Base-by-base conservation (phyloP, 1,140 invertebrate species). In the Drosophila asahinai region DNA sequence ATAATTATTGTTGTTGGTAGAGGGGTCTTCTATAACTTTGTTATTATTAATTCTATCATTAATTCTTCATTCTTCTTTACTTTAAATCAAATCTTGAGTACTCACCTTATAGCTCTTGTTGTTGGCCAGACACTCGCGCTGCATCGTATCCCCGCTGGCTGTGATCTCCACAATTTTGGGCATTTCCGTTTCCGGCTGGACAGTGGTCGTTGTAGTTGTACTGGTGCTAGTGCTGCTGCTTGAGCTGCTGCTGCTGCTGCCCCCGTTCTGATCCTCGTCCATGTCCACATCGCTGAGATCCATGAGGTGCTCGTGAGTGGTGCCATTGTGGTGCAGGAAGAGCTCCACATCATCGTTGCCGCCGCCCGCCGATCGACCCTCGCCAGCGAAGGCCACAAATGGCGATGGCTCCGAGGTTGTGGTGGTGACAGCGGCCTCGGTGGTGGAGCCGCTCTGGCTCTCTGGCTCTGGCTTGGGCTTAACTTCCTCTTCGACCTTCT, bases 211-310 rank as follows among this genome's bases (percentile, higher is more conserved):
- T 5, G 77, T 62, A 15, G 81, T 52, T 7, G 66, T 58, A 42
- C 49, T 77, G 12, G 51, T 42, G 5, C 61, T 80, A 57, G 68
- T 66, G 38, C 47, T 76, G 66, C 57, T 62, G 48, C 54, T 72
- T 63, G 17, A 58, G 66, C 36, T 72, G 70, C 22, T 51, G 27
- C 22, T 51, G 27, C 27, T 27, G 42, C 47, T 63, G 64, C 72
- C 33, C 57, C 74, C 76, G 47, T 68, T 55, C 42, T 95, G 94
- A 9, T 95, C 95, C 48, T 95, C 95, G 62, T 95, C 94, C 94
- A 96, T 96, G 68, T 94, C 95, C 25, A 96, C 95, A 90, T 96
- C 95, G 78, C 95, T 96, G 14, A 96, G 93, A 91, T 95, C 95
- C 63, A 94, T 94, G 55, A 91, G 70, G 57, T 84, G 77, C 47